A percentile compares a stretch with the other conserved stretches of the same genome.
Evolutionary conservation across 1,140 invertebrate species (phyloP).

Genomic region (Eciton burchellii): DNA sequence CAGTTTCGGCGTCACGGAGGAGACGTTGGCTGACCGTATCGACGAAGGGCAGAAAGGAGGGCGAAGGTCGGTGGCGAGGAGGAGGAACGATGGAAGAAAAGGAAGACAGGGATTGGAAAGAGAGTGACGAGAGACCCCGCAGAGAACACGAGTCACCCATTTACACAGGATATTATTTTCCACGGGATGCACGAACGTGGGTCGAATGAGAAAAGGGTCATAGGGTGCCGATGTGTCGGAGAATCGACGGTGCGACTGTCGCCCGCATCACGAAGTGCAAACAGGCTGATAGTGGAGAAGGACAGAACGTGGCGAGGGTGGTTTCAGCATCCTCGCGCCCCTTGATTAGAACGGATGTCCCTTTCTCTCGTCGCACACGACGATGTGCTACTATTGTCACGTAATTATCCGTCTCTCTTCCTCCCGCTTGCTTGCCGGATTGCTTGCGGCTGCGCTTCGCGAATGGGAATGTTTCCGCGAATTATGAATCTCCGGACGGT

Average conservation of each 20-base stretch:
- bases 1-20: not conserved
- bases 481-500: slow-evolving; percentile 9
- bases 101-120: too few species aligned
- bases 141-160: slow-evolving; percentile 33
- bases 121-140: not conserved
- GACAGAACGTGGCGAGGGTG: not conserved
- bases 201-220: slow-evolving; percentile 43
- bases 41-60: slow-evolving; percentile 9
- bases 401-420: slow-evolving; percentile 18
- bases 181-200: slow-evolving; percentile 50
- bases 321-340: slow-evolving; percentile 36
- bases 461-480: slow-evolving; percentile 8
- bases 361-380: not conserved
- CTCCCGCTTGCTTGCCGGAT: not conserved
- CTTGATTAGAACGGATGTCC: slow-evolving; percentile 24
- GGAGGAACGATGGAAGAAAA: not conserved
- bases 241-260: not conserved
- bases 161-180: slow-evolving; percentile 67
- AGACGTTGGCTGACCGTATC: not conserved
- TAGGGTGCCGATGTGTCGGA: slow-evolving; percentile 30
- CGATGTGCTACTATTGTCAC: not conserved
- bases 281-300: not conserved
- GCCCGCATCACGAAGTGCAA: slow-evolving; percentile 7
- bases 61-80: not conserved
- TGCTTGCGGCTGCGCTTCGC: not conserved